Evolutionary conservation across 23 tunicate genomes (phyloP), one percentile per base, ranked within the genome.

Genomic region (Trididemnum miniatum): DNA sequence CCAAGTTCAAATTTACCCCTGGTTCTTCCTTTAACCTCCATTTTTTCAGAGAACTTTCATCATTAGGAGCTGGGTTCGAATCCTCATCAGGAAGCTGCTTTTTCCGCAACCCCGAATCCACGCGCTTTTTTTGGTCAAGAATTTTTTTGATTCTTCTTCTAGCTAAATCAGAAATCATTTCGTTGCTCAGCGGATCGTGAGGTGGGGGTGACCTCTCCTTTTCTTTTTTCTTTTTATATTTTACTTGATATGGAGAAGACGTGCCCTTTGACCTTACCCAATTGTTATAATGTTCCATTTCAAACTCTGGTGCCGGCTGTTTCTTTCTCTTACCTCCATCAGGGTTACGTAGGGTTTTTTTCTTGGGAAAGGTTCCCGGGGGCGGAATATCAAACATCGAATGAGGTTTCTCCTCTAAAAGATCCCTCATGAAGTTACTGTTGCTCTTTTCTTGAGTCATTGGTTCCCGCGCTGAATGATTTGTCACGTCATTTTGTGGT

Each of bases 171-270:
- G 97, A 82, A 33, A 91, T 77, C 12, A 91, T 38, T 32, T 91
- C 97, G 38, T 91, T 91, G 35, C 65, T 78, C 44, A 82, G 4
- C 9, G 89, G 97, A 71, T 91, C 89, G 85, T 91, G 97, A 12
- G 71, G 67, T 0, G 96, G 89, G 0, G 59, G 38, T 4, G 57
- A 90, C 3, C 24, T 18, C 63, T 44, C 18, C n/a, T n/a, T n/a
- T 31, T 51, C 2, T 79, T 79, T 71, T 34, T 67, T 79, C 40
- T 51, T 72, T 36, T 66, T 69, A 30, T n/a, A 20, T 63, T 34
- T 76, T 3, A 44, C 65, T 32, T 76, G 85, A 35, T 71, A 71
- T 20, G 82, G 73, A 20, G 90, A 76, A n/a, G 76, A 63, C 28
- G 85, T 24, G 23, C 66, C 65, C 2, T 51, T 67, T 22, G 96